These are phyloP conservation scores for Novumbra hubbsi DNA, from an alignment of 2,797 vertebrate genomes.

Conservation along the genomic window DNA sequence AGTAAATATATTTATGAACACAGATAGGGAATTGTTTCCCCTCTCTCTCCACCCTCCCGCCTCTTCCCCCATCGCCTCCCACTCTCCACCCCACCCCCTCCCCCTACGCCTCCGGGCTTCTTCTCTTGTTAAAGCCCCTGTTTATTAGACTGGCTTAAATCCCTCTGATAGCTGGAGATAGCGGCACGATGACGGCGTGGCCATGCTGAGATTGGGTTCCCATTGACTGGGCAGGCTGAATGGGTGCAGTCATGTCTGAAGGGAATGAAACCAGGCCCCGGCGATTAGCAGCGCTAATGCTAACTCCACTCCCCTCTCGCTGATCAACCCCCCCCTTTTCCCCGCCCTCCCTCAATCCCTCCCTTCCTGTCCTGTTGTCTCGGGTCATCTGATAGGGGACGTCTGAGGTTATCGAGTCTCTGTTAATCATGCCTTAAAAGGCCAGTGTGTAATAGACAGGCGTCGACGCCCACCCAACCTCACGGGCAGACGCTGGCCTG, in stretches of 20 bases:
- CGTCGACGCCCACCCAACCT: slow-evolving; percentile 24
- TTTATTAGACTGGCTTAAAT: slow-evolving; percentile 69
- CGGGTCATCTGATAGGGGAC: slow-evolving; percentile 75
- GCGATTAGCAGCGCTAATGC: slow-evolving; percentile 61
- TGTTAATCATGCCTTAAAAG: slow-evolving; percentile 72
- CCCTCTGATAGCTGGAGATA: slow-evolving; percentile 57
- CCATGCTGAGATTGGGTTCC: slow-evolving; percentile 72
- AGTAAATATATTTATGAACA: slow-evolving; percentile 6
- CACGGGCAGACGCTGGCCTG: slow-evolving; percentile 22
- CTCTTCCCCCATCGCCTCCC: slow-evolving; percentile 25
- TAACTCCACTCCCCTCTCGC: slow-evolving; percentile 60
- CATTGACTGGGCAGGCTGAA: slow-evolving; percentile 75
- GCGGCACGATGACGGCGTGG: slow-evolving; percentile 49
- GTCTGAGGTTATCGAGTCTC: slow-evolving; percentile 62
- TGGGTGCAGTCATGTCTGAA: slow-evolving; percentile 71
- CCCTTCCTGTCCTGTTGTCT: slow-evolving; percentile 65
- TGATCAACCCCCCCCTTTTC: neutral
- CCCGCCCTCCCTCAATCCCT: slow-evolving; percentile 20
- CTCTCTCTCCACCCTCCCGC: slow-evolving; percentile 16
- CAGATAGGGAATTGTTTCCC: slow-evolving; percentile 11
- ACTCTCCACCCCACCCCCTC: slow-evolving; percentile 19
- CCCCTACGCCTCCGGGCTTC: slow-evolving; percentile 32
- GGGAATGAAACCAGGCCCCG: slow-evolving; percentile 69
- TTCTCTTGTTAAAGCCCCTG: slow-evolving; percentile 66
- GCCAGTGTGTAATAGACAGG: slow-evolving; percentile 67